Base-by-base conservation (phyloP, 2,888 invertebrate species). In the Drosophila tanythrix region DNA sequence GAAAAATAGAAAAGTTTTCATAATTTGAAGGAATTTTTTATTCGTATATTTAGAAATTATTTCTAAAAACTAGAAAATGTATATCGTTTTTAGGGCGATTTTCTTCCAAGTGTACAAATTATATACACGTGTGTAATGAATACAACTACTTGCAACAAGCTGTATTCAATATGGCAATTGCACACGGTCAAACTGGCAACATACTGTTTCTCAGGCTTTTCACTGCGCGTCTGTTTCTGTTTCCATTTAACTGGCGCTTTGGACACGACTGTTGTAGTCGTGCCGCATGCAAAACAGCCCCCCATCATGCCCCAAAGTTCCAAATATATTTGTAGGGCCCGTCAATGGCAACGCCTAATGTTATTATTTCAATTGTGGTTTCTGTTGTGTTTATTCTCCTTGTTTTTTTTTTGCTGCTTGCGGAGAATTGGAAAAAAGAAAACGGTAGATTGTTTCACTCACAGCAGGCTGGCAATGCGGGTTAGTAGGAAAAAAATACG, bases 261-360 rank as follows among this genome's bases (percentile, higher is more conserved):
- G 46, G 38, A 38, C 63, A 63, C 66, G 66, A 57, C 66, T 25
- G 7, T 67, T 51, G 59, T 25, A n/a, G 57, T 43, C 48, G 53
- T 52, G 66, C 40, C 50, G 65, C 63, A 78, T 80, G 72, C 64
- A 65, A 78, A 78, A 36, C 58, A 76, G 68, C 55, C 75, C 52
- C 52, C 15, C 57, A 46, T 59, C 18, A 29, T 25, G 11, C 43
- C 52, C 21, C 68, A 13, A 36, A 53, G 74, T 46, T 52, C 48
- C 36, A 66, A 50, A 58, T 55, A 50, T 57, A 64, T 61, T 70
- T 64, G 29, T 63, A 67, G 76, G 46, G 66, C 63, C 25, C 72
- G 81, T 79, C 87, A 86, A 81, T 83, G 87, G 82, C 75, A 81
- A 79, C 82, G 80, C 75, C 80, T 89, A 75, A 75, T 84, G 78